phyloP scores from a whole-genome alignment of 2,113 vertebrate genomes.

The Sitta europaea region DNA sequence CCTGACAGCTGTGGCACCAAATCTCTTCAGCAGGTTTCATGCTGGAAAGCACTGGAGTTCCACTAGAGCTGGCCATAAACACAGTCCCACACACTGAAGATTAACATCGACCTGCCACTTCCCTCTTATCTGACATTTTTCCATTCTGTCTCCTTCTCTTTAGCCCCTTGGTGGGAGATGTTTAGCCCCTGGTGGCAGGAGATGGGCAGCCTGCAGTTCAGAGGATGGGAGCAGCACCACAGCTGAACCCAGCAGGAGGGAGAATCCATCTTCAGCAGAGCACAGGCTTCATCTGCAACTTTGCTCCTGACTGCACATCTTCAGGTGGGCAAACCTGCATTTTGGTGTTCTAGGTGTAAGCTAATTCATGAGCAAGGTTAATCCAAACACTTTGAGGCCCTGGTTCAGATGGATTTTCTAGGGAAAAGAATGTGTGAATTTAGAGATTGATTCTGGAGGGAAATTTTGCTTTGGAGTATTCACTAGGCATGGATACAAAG shows the following conservation, averaged over 20 bases:
- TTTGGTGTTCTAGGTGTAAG: background rate
- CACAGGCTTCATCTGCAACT: background rate
- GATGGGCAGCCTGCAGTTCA: background rate
- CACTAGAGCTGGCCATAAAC: background rate
- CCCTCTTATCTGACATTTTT: background rate
- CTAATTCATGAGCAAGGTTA: background rate
- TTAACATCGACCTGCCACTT: background rate
- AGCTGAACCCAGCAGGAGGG: background rate
- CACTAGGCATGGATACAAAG: background rate
- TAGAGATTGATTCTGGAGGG: background rate
- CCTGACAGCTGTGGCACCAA: background rate
- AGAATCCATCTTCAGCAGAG: background rate
- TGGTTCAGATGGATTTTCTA: background rate
- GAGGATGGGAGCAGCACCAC: background rate
- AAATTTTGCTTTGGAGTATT: background rate
- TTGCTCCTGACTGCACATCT: background rate
- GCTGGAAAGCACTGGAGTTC: background rate
- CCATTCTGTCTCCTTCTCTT: constrained; percentile 8
- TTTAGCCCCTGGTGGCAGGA: background rate
- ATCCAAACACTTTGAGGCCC: background rate
- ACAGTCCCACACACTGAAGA: background rate
- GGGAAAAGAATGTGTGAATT: background rate
- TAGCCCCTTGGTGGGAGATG: background rate
- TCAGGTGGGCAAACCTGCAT: background rate
- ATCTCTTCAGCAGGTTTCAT: background rate